Conservation (phyloP, 2,888 invertebrate species). For the Globia sparganii region DNA sequence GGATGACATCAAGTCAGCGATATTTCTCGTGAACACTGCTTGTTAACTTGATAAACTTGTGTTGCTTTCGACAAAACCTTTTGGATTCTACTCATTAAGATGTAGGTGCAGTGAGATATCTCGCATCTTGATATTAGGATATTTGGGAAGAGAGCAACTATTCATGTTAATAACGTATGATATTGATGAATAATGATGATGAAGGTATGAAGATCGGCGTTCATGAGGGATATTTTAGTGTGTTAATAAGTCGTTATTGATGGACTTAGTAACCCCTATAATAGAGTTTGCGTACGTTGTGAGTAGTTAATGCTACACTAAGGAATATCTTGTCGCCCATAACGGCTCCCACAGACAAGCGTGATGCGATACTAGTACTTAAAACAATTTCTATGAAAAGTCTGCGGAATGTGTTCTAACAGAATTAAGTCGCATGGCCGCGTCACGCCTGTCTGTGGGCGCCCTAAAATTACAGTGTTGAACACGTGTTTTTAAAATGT, state of each 20-base stretch:
- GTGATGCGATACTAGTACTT: not conserved
- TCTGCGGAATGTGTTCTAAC: not conserved
- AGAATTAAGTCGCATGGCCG: no score
- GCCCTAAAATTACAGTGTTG: not conserved
- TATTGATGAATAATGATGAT: conserved; percentile 21
- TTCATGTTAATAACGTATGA: not conserved
- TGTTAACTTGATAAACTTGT: conserved; percentile 8
- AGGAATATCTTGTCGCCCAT: not conserved
- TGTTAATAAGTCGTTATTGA: not conserved
- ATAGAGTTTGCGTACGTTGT: not conserved
- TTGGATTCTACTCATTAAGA: not conserved
- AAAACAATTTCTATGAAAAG: not conserved
- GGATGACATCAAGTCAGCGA: not conserved
- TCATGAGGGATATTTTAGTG: not conserved
- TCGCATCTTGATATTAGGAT: not conserved
- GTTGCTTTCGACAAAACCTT: not conserved
- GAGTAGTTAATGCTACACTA: not conserved
- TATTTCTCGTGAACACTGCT: not conserved
- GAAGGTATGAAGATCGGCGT: not conserved
- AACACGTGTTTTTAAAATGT: not conserved
- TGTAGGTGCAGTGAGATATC: not conserved
- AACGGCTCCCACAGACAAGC: not conserved
- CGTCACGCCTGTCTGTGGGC: no score
- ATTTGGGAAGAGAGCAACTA: not conserved
- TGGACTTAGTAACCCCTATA: not conserved